These are phyloP conservation scores for Psammodynastes pulverulentus DNA, from an alignment of 2,113 vertebrate genomes.

Conservation along the genomic window DNA sequence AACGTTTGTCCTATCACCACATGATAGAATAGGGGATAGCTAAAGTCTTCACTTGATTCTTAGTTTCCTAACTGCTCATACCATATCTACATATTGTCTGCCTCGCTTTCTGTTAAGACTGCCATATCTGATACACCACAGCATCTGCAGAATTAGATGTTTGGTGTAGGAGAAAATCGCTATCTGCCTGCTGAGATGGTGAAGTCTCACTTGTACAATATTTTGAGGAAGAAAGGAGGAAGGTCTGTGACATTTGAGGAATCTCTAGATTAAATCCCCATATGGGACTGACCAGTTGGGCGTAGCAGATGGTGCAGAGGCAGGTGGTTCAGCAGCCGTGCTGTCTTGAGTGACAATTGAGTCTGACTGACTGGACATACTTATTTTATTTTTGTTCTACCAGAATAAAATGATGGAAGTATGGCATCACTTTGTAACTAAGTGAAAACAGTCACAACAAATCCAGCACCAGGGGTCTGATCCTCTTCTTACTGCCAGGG, in stretches of 20 bases:
- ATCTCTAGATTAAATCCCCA: not conserved
- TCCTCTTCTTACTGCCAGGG: not conserved
- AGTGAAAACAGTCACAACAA: not conserved
- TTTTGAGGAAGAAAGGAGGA: not conserved
- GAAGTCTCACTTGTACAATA: not conserved
- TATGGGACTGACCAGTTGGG: not conserved
- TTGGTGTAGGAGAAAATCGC: not conserved
- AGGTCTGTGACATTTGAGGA: not conserved
- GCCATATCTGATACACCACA: not conserved
- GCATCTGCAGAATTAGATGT: not conserved
- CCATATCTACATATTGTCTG: not conserved
- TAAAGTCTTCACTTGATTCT: not conserved
- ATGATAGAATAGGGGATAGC: not conserved
- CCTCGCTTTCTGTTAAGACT: not conserved
- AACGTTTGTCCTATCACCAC: not conserved
- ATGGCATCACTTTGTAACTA: not conserved
- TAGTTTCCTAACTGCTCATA: not conserved
- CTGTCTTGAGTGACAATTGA: not conserved
- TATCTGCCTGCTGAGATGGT: not conserved
- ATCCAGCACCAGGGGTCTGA: not conserved
- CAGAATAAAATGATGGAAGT: not conserved
- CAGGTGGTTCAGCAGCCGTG: not conserved
- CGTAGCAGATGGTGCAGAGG: not conserved
- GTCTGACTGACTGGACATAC: not conserved
- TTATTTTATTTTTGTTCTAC: not conserved